A percentile compares a stretch with the other conserved stretches of the same genome.
These are phyloP conservation scores for Lordiphosa collinella DNA, from an alignment of 1,140 invertebrate genomes.

Conservation along the genomic window DNA sequence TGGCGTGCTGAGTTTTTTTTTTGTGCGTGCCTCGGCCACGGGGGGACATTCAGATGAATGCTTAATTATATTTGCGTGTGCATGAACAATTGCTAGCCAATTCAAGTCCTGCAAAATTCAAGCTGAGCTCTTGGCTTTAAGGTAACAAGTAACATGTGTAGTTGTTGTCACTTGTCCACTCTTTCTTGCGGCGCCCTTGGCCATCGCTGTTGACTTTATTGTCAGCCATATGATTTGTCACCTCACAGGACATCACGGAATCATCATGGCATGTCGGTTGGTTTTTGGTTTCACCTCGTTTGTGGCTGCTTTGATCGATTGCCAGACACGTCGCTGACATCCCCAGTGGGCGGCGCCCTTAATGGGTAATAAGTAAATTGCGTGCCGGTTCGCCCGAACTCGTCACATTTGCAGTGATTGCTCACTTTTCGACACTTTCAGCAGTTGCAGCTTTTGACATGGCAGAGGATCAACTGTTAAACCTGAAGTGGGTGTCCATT, in stretches of 20 bases:
- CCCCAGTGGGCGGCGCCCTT: constrained; percentile 26
- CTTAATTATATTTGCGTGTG: constrained; percentile 72
- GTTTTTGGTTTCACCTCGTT: constrained; percentile 33
- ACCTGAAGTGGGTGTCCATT: constrained; percentile 46
- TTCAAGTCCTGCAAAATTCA: constrained; percentile 4
- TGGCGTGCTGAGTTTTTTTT: constrained; percentile 60
- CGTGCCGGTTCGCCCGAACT: constrained; percentile 52
- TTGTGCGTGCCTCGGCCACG: constrained; percentile 38
- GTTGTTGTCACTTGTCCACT: constrained; percentile 29
- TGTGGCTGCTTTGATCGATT: constrained; percentile 58
- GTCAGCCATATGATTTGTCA: constrained; percentile 75
- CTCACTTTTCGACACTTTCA: constrained; percentile 70
- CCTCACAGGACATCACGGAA: constrained; percentile 25
- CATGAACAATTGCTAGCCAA: constrained; percentile 34
- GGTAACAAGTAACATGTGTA: constrained; percentile 24
- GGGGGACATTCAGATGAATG: constrained; percentile 11
- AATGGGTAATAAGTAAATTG: constrained; percentile 77
- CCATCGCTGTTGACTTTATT: constrained; percentile 54
- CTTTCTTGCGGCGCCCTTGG: constrained; percentile 33
- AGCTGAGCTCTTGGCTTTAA: constrained; percentile 19
- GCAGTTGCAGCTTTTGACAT: constrained; percentile 16
- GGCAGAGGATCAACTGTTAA: constrained; percentile 21
- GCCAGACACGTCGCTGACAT: constrained; percentile 29
- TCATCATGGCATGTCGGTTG: constrained; percentile 18
- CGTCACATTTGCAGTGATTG: constrained; percentile 72